Evolutionary conservation across 1,140 invertebrate species (phyloP).

Genomic region (Eumaeus atala): DNA sequence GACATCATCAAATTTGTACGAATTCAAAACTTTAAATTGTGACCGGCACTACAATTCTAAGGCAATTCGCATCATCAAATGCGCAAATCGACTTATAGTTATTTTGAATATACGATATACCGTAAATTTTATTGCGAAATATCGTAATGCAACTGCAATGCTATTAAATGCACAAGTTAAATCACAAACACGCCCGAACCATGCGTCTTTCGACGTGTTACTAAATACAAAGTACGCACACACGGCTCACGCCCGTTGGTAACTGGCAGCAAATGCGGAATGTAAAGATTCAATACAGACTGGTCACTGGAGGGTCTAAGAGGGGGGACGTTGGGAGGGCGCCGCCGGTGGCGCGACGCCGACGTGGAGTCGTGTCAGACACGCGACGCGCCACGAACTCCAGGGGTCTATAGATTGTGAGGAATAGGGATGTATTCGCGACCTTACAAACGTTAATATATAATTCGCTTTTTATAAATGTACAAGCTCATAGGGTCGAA

Average conservation of each 20-base stretch:
- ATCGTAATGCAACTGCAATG: conserved; percentile 15
- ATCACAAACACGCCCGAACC: conserved; percentile 26
- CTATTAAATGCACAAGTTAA: conserved; percentile 1
- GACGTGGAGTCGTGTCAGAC: conserved; percentile 66
- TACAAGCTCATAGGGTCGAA: too few species aligned
- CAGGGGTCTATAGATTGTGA: background rate
- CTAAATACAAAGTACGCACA: conserved; percentile 29
- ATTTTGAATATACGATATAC: background rate
- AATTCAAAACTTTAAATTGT: conserved; percentile 7
- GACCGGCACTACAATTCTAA: background rate
- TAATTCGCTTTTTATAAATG: too few species aligned
- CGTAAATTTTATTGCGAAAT: background rate
- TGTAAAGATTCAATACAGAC: conserved; percentile 25
- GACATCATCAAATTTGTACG: conserved; percentile 44
- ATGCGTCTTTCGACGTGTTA: conserved; percentile 31
- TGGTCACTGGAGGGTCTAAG: conserved; percentile 31
- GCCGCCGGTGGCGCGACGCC: conserved; percentile 61
- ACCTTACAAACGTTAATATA: background rate
- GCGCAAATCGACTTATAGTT: background rate
- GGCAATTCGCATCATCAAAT: background rate
- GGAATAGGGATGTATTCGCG: background rate
- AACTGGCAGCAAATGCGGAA: conserved; percentile 37
- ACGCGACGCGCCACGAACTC: conserved; percentile 53
- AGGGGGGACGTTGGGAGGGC: conserved; percentile 26
- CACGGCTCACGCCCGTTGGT: conserved; percentile 27